A percentile compares a stretch with the other conserved stretches of the same genome.
These are phyloP conservation scores for Sacculina carcini DNA, from an alignment of 2,888 invertebrate species.

Conservation along the genomic window DNA sequence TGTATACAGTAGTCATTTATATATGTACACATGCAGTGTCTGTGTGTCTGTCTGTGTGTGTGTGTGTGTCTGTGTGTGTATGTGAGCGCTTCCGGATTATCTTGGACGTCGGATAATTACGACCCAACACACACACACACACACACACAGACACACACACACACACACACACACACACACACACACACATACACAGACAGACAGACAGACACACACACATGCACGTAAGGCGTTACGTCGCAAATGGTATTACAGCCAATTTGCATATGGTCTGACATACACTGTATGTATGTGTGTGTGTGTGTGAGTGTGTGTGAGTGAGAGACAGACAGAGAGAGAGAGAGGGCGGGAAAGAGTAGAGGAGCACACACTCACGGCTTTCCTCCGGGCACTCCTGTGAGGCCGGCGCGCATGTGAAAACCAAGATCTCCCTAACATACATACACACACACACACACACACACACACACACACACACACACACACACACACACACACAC, in stretches of 20 bases:
- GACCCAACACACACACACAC: too few relatives aligned
- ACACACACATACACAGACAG: neutral
- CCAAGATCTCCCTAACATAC: neutral
- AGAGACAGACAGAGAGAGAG: constrained; percentile 2
- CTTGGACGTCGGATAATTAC: too few relatives aligned
- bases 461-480: neutral
- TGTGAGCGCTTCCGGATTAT: too few relatives aligned
- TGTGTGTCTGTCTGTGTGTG: too few relatives aligned
- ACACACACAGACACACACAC: neutral
- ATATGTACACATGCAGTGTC: too few relatives aligned
- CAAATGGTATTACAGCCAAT: too few relatives aligned
- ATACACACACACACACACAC: neutral
- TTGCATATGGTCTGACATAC: too few relatives aligned
- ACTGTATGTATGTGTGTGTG: too few relatives aligned
- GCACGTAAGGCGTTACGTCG: neutral
- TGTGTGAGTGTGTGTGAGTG: neutral
- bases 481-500: neutral
- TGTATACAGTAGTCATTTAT: too few relatives aligned
- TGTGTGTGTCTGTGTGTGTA: too few relatives aligned
- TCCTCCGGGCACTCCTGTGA: too few relatives aligned
- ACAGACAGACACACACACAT: neutral
- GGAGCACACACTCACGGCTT: neutral
- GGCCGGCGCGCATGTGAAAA: too few relatives aligned
- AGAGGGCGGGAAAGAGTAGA: neutral
- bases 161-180: neutral